These are phyloP conservation scores for Thalassophryne amazonica DNA, from an alignment of 2,797 vertebrate genomes.

Conservation along the genomic window DNA sequence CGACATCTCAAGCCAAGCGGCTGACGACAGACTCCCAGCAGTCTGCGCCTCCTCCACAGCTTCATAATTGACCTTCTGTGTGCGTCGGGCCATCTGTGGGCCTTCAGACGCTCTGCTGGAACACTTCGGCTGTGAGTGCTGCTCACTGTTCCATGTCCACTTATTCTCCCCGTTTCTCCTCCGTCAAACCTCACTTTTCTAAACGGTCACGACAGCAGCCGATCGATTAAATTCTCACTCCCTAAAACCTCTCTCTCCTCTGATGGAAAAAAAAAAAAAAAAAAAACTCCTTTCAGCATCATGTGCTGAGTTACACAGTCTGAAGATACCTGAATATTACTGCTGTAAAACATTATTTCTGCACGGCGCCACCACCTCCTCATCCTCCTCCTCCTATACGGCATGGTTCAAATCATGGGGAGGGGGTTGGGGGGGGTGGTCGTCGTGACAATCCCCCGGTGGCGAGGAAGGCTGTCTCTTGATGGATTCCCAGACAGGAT, in stretches of 20 bases:
- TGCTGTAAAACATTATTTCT: too few relatives aligned
- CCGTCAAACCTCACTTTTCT: constrained; percentile 20
- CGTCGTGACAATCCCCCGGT: too few relatives aligned
- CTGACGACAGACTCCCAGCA: constrained; percentile 58
- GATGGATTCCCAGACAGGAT: too few relatives aligned
- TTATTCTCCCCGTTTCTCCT: constrained; percentile 4
- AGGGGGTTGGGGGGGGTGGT: too few relatives aligned
- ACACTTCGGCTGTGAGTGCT: constrained; percentile 18
- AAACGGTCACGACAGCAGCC: constrained; percentile 34
- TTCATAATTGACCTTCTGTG: constrained; percentile 57
- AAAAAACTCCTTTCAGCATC: constrained; percentile 18
- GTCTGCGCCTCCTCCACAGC: constrained; percentile 53
- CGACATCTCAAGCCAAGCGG: constrained; percentile 52
- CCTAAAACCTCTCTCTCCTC: background rate
- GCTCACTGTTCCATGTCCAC: constrained; percentile 11
- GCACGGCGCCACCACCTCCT: too few relatives aligned
- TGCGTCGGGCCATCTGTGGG: constrained; percentile 47
- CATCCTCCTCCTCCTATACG: too few relatives aligned
- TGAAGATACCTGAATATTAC: too few relatives aligned
- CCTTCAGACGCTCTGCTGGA: constrained; percentile 26
- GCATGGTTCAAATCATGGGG: too few relatives aligned
- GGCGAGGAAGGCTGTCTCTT: too few relatives aligned
- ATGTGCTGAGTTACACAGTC: constrained; percentile 3
- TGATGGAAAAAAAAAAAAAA: too few relatives aligned
- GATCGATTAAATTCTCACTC: constrained; percentile 26